Base-by-base conservation (phyloP, 2,113 vertebrate species). In the Hiodon tergisus region DNA sequence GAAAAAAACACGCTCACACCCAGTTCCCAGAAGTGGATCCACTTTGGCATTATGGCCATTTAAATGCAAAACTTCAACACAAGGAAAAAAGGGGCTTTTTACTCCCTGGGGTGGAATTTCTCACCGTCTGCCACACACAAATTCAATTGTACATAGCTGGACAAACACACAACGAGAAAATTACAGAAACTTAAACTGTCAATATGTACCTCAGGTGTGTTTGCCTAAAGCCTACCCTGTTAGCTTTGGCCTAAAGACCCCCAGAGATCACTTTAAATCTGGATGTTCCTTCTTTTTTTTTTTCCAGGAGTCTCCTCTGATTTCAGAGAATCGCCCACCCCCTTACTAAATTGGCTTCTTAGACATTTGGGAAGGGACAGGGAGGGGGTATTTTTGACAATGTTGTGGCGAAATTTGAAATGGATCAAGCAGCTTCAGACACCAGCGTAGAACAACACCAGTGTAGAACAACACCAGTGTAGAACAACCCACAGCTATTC, bases 101-200 rank as follows among this genome's bases (percentile, higher is more conserved):
- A 11, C 65, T 68, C 51, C 66, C 54, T 47, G 69, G 55, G 69
- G 74, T 60, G 53, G 54, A 48, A 69, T 70, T 78, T 51, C 31
- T 73, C 58, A 68, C 46, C 16, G 59, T 78, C 83, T 74, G 78
- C 74, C 67, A 71, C 81, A 83, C 80, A 85, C 81, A 82, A 72
- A 83, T 81, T 83, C 76, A 84, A 83, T 74, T 82, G 78, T 70
- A 80, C 51, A 31, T 67, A 65, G 59, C 51, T 72, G 71, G 51
- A 74, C 58, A 78, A 53, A 69, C 58, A 69, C 69, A 77, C 54
- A 71, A 79, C 46, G 17, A 82, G 81, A 63, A 16, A 62, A 73
- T 68, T 68, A 67, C 71, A 46, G 48, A 57, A 31, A 47, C 53
- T 68, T 67, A 70, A 72, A 74, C 67, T 63, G 48, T 71, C 66